Base-by-base conservation (phyloP, 2,113 vertebrate genomes). In the Bubalus kerabau region DNA sequence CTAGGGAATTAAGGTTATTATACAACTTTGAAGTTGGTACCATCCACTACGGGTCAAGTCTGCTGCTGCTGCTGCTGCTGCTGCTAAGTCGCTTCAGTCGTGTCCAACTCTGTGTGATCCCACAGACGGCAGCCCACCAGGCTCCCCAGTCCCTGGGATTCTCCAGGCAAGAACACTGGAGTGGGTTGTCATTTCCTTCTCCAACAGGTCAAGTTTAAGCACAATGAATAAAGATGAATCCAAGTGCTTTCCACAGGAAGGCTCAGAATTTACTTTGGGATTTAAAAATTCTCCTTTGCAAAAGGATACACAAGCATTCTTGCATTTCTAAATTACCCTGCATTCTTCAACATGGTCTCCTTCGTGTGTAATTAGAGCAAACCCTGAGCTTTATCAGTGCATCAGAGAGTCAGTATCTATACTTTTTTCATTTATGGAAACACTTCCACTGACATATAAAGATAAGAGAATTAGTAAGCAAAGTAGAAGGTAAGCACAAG, bases 11-110 rank as follows among this genome's bases (percentile, higher is more conserved):
- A 54, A 40, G 91, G 92, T n/a, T 7, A 85, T 17, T 89, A 60
- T 56, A 96, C 71, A 85, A 52, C 21, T 92, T 95, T 8, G 52
- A 96, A 14, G 78, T 94, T 95, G 97, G 91, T 82, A 80, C 57
- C 46, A 87, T 48, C 82, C 54, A 46, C 24, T 96, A 23, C 1
- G 89, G 40, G 17, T 95, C n/a, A 96, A 50, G 17, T 92, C 10
- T 23, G n/a, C n/a, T 40, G 67, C 67, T 40, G 64, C 19, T 71
- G n/a, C n/a, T 23, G 2, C 46, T 48, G 46, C 46, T 48, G 48
- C 48, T 48, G 48, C 48, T 48, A 36, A 71, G n/a, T 71, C 67
- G 2, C 19, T 71, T 71, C 19, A 23, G 67, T 23, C 19, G 0
- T 40, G 19, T 71, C 67, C 5, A 1, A 71, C n/a, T 71, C 19